phyloP scores from a whole-genome alignment of 2,888 invertebrate genomes.

The Torymus aiolomorphi region DNA sequence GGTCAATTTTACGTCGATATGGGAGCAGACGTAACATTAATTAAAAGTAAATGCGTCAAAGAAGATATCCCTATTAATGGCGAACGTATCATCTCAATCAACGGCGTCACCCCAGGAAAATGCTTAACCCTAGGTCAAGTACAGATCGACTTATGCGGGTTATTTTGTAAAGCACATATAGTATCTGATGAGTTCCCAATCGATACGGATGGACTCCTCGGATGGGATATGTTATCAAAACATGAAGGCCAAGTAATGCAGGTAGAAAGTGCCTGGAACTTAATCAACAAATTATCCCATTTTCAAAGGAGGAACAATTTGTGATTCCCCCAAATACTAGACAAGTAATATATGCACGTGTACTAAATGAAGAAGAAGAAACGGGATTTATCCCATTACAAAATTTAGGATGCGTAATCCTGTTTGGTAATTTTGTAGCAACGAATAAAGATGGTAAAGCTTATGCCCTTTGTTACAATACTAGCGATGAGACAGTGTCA shows the following conservation, averaged over 20 bases:
- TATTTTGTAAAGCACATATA: neutral
- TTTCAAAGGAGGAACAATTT: no score
- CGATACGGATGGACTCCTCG: slow-evolving; percentile 26
- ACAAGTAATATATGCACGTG: no score
- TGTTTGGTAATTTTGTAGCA: slow-evolving; percentile 26
- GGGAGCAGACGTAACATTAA: neutral
- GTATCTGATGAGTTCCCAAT: slow-evolving; percentile 28
- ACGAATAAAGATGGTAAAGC: slow-evolving; percentile 12
- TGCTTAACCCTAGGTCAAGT: neutral
- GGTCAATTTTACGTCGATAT: neutral
- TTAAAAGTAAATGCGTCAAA: neutral
- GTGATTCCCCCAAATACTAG: neutral
- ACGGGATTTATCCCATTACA: neutral
- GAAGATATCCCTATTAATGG: neutral
- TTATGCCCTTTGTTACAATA: slow-evolving; percentile 28
- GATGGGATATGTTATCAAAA: slow-evolving; percentile 9
- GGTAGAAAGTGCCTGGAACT: neutral
- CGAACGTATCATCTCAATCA: neutral
- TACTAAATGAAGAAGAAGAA: no score
- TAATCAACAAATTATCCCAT: neutral
- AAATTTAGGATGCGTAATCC: neutral
- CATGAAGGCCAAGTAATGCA: slow-evolving; percentile 10
- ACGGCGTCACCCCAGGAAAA: neutral
- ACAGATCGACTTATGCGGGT: neutral
- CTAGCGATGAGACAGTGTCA: slow-evolving; percentile 18